Conservation (phyloP, 2,888 invertebrate species). For the Brachyptera risi region DNA sequence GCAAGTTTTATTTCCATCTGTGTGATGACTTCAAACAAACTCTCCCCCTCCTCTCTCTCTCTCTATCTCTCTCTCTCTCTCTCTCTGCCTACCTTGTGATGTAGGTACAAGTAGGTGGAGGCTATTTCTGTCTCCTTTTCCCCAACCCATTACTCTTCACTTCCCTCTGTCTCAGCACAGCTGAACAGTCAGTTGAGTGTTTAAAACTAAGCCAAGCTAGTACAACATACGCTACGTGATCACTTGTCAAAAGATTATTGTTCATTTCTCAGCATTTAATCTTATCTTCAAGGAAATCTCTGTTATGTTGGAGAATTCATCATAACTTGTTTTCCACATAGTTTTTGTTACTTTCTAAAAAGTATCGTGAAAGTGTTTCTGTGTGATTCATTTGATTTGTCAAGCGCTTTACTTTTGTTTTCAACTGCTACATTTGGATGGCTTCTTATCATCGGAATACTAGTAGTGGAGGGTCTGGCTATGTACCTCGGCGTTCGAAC, state of each 20-base stretch:
- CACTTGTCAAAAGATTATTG: too few relatives aligned
- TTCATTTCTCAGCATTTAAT: too few relatives aligned
- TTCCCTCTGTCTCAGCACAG: neutral
- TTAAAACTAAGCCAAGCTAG: too few relatives aligned
- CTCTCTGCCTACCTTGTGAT: slow-evolving; percentile 3
- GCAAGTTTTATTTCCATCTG: slow-evolving; percentile 20
- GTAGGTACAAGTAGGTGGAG: slow-evolving; percentile 22
- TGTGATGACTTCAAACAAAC: slow-evolving; percentile 1
- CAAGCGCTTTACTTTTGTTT: neutral
- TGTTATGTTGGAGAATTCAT: too few relatives aligned
- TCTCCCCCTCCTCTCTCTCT: neutral
- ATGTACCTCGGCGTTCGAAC: slow-evolving; percentile 25
- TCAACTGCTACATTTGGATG: neutral
- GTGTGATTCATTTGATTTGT: too few relatives aligned
- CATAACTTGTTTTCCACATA: too few relatives aligned
- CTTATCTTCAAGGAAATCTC: too few relatives aligned
- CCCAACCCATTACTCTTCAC: slow-evolving; percentile 13
- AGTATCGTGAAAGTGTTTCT: too few relatives aligned
- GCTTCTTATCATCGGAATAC: slow-evolving; percentile 7
- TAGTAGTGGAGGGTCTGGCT: slow-evolving; percentile 11
- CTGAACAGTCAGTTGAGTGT: too few relatives aligned
- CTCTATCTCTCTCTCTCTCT: too few relatives aligned
- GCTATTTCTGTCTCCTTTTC: slow-evolving; percentile 30
- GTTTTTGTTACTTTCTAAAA: too few relatives aligned
- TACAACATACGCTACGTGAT: too few relatives aligned